Evolutionary conservation across 2,113 vertebrate genomes (phyloP).

Genomic region (Elaphurus davidianus): DNA sequence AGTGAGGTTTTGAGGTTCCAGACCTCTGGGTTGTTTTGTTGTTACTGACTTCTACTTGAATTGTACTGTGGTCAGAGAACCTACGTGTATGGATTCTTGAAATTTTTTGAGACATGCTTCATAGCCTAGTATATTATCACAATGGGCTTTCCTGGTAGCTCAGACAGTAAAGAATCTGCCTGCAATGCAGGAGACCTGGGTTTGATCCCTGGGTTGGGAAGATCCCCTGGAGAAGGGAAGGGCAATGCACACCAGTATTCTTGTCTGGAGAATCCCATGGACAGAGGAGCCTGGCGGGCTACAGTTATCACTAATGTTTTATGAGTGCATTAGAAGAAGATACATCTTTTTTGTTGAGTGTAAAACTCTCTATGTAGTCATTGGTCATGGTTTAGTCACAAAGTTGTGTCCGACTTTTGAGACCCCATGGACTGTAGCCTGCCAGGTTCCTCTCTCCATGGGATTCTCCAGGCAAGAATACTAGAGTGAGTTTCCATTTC

Average conservation of each 20-base stretch:
- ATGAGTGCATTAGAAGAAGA: background rate
- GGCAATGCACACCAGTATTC: background rate
- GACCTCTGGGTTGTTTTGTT: background rate
- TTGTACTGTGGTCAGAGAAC: background rate
- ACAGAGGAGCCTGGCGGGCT: background rate
- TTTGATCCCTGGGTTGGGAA: background rate
- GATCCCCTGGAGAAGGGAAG: background rate
- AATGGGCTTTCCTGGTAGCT: background rate
- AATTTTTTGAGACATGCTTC: background rate
- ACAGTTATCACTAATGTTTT: background rate
- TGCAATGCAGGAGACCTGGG: background rate
- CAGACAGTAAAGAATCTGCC: background rate
- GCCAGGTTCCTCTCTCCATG: background rate
- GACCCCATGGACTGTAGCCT: background rate
- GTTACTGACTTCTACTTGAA: background rate
- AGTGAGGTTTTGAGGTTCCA: background rate
- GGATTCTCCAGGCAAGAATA: background rate
- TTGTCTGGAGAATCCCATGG: background rate
- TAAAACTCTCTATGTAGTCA: background rate
- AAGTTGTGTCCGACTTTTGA: background rate
- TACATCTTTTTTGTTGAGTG: background rate
- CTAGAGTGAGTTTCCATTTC: background rate
- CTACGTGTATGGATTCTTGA: background rate
- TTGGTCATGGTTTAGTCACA: background rate
- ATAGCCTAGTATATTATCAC: background rate